Conservation (phyloP, 2,113 vertebrate species). For the Pseudorasbora parva region DNA sequence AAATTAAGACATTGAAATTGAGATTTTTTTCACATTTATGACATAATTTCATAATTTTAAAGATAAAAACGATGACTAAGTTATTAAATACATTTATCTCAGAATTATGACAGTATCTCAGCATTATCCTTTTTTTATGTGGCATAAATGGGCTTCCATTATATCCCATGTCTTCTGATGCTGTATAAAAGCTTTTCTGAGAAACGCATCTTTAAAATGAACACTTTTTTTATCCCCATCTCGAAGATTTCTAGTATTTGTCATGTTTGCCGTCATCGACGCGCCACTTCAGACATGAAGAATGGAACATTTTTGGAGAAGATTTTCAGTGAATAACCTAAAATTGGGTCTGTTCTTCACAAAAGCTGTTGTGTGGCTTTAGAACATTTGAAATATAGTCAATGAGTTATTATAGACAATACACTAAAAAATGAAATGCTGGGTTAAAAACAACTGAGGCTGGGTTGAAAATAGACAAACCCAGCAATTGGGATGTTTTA, state of each 20-base stretch:
- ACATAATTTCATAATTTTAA: no score
- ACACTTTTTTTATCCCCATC: not conserved
- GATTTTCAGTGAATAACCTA: not conserved
- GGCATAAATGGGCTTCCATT: no score
- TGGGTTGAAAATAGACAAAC: no score
- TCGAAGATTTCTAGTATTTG: not conserved
- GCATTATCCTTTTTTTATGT: no score
- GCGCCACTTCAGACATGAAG: not conserved
- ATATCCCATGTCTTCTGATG: not conserved
- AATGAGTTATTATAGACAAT: not conserved
- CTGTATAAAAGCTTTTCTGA: not conserved
- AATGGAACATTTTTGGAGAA: not conserved
- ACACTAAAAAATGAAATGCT: no score
- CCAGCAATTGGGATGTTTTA: no score
- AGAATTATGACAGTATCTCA: no score
- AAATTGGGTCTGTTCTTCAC: not conserved
- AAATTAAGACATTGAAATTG: no score
- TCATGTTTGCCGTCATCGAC: not conserved
- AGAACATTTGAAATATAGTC: not conserved
- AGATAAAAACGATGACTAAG: no score
- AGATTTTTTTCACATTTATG: no score
- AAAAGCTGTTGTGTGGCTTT: not conserved
- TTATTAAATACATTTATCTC: no score
- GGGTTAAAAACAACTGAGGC: no score
- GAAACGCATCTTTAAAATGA: not conserved